Conservation (phyloP, 2,113 vertebrate genomes). For the Clinocottus analis region DNA sequence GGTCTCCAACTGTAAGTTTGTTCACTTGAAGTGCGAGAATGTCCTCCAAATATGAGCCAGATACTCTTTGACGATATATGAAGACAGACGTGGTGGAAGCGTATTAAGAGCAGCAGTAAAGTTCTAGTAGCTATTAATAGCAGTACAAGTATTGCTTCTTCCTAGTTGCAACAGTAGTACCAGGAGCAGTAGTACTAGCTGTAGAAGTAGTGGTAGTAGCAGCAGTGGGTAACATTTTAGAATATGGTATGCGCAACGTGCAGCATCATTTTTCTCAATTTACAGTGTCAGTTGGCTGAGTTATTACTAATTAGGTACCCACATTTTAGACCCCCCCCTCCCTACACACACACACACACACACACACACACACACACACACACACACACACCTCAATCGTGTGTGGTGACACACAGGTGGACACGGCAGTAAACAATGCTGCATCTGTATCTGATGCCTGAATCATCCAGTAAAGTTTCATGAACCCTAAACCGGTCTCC, state of each 20-base stretch:
- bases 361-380: no score
- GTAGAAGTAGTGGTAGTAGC: background rate
- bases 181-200: background rate
- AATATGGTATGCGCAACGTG: no score
- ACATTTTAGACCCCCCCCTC: no score
- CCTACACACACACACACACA: no score
- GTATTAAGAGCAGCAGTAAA: background rate
- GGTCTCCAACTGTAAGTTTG: conserved; percentile 10
- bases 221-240: background rate
- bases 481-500: no score
- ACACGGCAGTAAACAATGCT: no score
- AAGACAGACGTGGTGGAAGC: background rate
- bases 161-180: background rate
- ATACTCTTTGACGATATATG: background rate
- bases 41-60: background rate
- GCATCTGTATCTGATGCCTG: no score
- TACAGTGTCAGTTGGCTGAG: background rate
- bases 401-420: no score
- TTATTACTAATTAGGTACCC: no score
- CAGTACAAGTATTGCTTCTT: background rate
- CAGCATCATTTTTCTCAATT: background rate
- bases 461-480: no score
- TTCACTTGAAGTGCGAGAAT: conserved; percentile 2
- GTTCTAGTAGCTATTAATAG: background rate
- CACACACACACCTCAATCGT: no score